Evolutionary conservation across 2,113 vertebrate species (phyloP), one percentile per base, ranked within the genome.

Genomic region (Anas platyrhynchos): DNA sequence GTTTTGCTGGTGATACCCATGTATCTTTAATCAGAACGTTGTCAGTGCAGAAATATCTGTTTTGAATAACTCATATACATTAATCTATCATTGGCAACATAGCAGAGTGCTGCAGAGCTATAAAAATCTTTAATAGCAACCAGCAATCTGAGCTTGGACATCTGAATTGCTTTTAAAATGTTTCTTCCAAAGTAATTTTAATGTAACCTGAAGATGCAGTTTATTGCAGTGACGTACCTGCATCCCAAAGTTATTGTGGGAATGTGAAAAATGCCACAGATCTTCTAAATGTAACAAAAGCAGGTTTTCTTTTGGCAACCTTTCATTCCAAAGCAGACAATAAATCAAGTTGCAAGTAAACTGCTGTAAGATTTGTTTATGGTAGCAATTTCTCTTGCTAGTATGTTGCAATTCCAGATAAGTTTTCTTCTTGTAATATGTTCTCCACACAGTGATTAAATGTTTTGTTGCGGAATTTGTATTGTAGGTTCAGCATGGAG

Each of bases 401-500:
- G 13, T 32, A 2, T 68, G 66, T 43, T 88, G 55, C 75, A 86
- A 73, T 80, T 89, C 23, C 75, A 73, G 71, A 22, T 31, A 7
- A 29, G 38, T 86, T 67, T 79, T 38, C n/a, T 38, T 56, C 34
- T 67, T 81, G 48, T 52, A 7, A 52, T 48, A 7, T 0, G 2
- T 41, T 91, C 44, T 77, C 38, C 14, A 4, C 76, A 20, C 41
- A 1, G 0, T 5, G 48, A 29, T 82, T 16, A 85, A 76, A 50
- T 32, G 13, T 62, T 92, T 26, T 78, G 17, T 83, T 87, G 86
- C 73, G 81, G 56, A 3, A 65, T 94, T 93, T 83, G 76, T 76
- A 44, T 66, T 56, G 69, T 94, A 99, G 99, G 98, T 97, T 99
- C 99, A 94, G 98, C 99, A 9, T 99, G 99, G 99, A 99, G 99